Conservation (phyloP, 2,797 vertebrate genomes). For the Trichosurus vulpecula region DNA sequence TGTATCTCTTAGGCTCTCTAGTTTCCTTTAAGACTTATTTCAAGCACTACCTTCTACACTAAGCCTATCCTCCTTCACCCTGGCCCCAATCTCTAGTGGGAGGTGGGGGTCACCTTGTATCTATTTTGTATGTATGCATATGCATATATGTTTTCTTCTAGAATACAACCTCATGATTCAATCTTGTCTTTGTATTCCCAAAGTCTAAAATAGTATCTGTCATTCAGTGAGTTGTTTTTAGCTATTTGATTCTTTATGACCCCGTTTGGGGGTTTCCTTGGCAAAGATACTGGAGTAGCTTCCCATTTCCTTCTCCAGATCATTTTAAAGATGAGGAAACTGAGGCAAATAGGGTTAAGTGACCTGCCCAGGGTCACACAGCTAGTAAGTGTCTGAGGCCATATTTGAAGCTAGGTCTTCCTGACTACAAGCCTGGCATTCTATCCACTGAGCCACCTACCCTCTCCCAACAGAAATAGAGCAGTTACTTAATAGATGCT, state of each 20-base stretch:
- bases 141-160: neutral
- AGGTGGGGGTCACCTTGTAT: neutral
- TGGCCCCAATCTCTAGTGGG: neutral
- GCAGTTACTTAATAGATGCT: neutral
- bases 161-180: neutral
- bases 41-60: neutral
- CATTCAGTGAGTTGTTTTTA: neutral
- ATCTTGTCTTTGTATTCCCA: neutral
- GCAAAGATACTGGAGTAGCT: neutral
- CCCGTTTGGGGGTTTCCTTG: neutral
- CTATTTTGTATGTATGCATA: neutral
- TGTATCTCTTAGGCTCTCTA: neutral
- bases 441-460: neutral
- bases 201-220: neutral
- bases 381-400: neutral
- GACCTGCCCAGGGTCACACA: neutral
- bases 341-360: neutral
- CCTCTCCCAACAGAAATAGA: neutral
- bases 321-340: neutral
- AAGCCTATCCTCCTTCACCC: neutral
- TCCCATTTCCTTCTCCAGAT: neutral
- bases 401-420: neutral
- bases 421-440: neutral
- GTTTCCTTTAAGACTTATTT: neutral
- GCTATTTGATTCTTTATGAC: neutral